A percentile compares a stretch with the other conserved stretches of the same genome.
Conservation (phyloP, 2,113 vertebrate genomes). For the Muscicapa adusta region DNA sequence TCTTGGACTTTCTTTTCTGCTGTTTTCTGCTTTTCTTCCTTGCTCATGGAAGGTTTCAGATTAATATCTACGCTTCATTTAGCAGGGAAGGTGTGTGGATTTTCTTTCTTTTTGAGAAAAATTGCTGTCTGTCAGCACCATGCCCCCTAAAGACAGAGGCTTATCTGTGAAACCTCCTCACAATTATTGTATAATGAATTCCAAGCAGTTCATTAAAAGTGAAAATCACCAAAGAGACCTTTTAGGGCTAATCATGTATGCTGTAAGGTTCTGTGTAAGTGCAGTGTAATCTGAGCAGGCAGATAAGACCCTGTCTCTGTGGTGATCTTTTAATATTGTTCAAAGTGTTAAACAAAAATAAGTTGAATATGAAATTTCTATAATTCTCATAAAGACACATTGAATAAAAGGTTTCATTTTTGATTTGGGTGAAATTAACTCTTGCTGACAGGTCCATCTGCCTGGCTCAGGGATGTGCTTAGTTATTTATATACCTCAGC, state of each 20-base stretch:
- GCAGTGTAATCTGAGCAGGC: conserved; percentile 21
- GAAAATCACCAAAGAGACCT: conserved; percentile 58
- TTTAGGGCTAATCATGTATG: conserved; percentile 55
- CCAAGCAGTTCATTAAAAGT: conserved; percentile 58
- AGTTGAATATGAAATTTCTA: background rate
- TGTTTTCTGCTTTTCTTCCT: too few relatives aligned
- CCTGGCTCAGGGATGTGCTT: background rate
- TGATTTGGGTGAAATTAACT: background rate
- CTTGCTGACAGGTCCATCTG: background rate
- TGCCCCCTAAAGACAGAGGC: conserved; percentile 23
- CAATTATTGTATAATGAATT: conserved; percentile 63
- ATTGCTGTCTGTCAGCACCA: background rate
- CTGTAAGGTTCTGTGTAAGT: background rate
- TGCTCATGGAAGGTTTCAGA: background rate
- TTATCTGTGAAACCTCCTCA: conserved; percentile 43
- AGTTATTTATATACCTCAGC: background rate
- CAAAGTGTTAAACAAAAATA: conserved; percentile 37
- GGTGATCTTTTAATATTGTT: conserved; percentile 17
- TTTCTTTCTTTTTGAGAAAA: background rate
- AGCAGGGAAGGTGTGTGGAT: background rate
- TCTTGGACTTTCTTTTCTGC: background rate
- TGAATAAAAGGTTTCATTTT: background rate
- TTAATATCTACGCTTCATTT: conserved; percentile 18
- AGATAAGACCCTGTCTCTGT: conserved; percentile 26
- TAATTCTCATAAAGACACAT: background rate